phyloP scores from a whole-genome alignment of 2,888 invertebrate species.

The Pandemis heparana region DNA sequence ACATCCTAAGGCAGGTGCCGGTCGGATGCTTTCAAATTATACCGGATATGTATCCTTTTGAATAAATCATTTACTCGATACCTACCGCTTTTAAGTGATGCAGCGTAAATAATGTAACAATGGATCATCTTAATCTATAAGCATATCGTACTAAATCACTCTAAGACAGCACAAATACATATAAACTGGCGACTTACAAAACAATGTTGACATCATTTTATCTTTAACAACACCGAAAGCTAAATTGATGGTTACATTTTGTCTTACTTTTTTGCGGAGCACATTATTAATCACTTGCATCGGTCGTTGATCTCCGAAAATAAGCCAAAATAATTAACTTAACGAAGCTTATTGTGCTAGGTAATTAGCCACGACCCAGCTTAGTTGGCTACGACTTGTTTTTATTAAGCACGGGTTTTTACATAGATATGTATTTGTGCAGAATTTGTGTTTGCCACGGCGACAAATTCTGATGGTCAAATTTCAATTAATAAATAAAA shows the following conservation, averaged over 20 bases:
- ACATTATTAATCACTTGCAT: constrained; percentile 12
- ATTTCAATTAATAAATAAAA: too few species aligned
- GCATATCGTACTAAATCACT: neutral
- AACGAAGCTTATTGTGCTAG: constrained; percentile 16
- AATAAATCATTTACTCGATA: neutral
- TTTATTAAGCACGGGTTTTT: neutral
- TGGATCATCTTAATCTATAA: neutral
- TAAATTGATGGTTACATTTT: constrained; percentile 3
- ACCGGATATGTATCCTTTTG: neutral
- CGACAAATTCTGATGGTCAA: neutral
- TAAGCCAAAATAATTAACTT: constrained; percentile 14
- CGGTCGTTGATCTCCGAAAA: constrained; percentile 5
- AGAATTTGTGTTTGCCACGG: neutral
- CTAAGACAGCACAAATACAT: neutral
- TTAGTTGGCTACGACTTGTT: neutral
- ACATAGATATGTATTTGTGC: neutral
- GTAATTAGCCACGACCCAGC: constrained; percentile 2
- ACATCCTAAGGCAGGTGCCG: neutral
- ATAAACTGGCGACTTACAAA: neutral
- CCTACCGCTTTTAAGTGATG: too few species aligned
- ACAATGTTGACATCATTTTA: neutral
- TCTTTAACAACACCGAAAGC: neutral
- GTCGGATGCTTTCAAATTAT: too few species aligned
- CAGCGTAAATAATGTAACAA: neutral
- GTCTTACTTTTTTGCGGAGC: neutral